Evolutionary conservation across 2,888 invertebrate species (phyloP), one percentile per base, ranked within the genome.

Genomic region (Orthosia incerta): DNA sequence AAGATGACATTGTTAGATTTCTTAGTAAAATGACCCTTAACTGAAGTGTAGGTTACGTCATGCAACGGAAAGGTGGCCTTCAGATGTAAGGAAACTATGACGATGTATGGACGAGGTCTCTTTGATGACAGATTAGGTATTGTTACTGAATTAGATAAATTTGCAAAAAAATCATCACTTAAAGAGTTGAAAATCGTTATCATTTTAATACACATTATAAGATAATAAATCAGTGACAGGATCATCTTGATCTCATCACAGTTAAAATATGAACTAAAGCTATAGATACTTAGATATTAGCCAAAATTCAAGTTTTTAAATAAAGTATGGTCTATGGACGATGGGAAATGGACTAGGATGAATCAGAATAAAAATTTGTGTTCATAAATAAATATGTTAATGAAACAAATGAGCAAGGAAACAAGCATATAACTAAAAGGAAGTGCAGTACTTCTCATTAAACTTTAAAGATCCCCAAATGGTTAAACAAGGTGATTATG

Each of bases 1-100:
- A 50, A 78, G 79, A 81, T 79, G 70, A 74, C 74, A 79, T 82
- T 82, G 82, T 79, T 59, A 79, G 79, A 79, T 82, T 76, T 81
- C 71, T 71, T 13, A 45, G 57, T 68, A 81, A 74, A 79, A 74
- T 74, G n/a, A 74, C 79, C 79, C 82, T 82, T 68, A 79, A 71
- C 50, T 50, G 48, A 73, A 26, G 5, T 23, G 45, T 31, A 12
- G 53, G 4, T 74, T 45, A 74, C 82, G 74, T 80, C 80, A 74
- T 23, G 2, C 20, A 15, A n/a, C 39, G 70, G 59, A 76, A 5
- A 5, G n/a, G 26, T 73, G 74, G 78, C 80, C 81, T 81, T 69
- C 16, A 13, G 2, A 68, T 45, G 60, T 60, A 59, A 74, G 69
- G 56, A 78, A 65, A 51, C 46, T 57, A 69, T 55, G 51, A 59